Evolutionary conservation across 2,797 vertebrate genomes (phyloP).

Genomic region (Typhlichthys eigenmanni): DNA sequence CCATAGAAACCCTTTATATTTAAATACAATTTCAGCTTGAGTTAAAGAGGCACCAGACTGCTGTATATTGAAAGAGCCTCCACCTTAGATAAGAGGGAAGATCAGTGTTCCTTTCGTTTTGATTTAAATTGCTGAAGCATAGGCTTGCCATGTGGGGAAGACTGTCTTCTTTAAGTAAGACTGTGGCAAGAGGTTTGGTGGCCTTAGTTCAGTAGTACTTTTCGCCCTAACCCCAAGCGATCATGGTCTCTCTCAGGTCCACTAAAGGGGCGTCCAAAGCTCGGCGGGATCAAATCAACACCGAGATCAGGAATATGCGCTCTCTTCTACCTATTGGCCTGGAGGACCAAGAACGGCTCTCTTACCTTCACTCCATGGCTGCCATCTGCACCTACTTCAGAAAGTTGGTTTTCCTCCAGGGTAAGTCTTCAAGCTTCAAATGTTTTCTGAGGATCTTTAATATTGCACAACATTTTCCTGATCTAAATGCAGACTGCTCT

Average conservation of each 20-base stretch:
- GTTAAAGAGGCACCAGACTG: conserved; percentile 18
- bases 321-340: conserved; percentile 78
- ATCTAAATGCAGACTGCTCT: conserved; percentile 17
- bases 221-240: conserved; percentile 17
- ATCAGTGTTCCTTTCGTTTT: conserved; percentile 7
- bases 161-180: conserved; percentile 14
- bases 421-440: conserved; percentile 52
- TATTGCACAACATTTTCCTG: conserved; percentile 12
- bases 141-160: conserved; percentile 5
- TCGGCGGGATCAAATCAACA: conserved; percentile 85
- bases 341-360: conserved; percentile 82
- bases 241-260: conserved; percentile 79
- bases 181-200: conserved; percentile 9
- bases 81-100: conserved; percentile 15
- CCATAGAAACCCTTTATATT: conserved; percentile 66
- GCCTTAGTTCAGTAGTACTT: conserved; percentile 15
- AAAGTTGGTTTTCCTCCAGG: conserved; percentile 67
- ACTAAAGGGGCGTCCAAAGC: conserved; percentile 91
- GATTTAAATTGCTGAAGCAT: neutral
- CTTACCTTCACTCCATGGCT: conserved; percentile 88
- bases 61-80: conserved; percentile 4
- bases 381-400: conserved; percentile 81
- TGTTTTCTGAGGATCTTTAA: neutral
- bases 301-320: conserved; percentile 82
- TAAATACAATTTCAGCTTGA: conserved; percentile 23